phyloP scores from a whole-genome alignment of 2,888 invertebrate genomes.

The Sphecodes monilicornis region DNA sequence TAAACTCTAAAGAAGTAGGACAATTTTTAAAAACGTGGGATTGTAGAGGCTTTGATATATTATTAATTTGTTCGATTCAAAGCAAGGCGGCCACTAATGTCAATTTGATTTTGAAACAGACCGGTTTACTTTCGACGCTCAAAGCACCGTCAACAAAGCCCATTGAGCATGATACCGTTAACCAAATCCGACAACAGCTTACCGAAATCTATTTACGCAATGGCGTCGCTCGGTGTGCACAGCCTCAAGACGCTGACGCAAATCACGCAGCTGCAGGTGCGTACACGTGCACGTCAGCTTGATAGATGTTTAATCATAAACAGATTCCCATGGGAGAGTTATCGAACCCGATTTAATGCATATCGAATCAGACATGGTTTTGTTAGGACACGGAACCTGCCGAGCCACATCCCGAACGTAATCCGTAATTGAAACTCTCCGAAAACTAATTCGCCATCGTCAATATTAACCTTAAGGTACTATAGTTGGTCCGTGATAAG shows the following conservation, averaged over 20 bases:
- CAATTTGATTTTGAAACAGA: not conserved
- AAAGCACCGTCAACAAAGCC: conserved; percentile 28
- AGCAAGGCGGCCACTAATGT: not conserved
- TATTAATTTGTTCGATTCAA: too few species aligned
- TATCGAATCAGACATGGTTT: not conserved
- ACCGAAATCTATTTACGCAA: conserved; percentile 56
- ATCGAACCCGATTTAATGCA: not conserved
- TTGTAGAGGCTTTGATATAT: too few species aligned
- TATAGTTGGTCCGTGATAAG: not conserved
- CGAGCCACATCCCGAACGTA: not conserved
- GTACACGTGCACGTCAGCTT: conserved; percentile 27
- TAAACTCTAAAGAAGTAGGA: too few species aligned
- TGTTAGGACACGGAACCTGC: not conserved
- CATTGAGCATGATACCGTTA: conserved; percentile 42
- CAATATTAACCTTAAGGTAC: not conserved
- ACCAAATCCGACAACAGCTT: conserved; percentile 40
- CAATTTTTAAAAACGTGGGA: too few species aligned
- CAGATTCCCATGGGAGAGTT: conserved; percentile 36
- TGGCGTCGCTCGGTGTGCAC: conserved; percentile 37
- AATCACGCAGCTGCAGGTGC: conserved; percentile 48
- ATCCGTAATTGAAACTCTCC: not conserved
- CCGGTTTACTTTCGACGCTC: not conserved
- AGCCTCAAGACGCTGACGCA: conserved; percentile 41
- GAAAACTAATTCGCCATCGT: not conserved
- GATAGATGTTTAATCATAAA: conserved; percentile 36